Conservation (phyloP, 2,888 invertebrate species). For the Synergus itoensis region DNA sequence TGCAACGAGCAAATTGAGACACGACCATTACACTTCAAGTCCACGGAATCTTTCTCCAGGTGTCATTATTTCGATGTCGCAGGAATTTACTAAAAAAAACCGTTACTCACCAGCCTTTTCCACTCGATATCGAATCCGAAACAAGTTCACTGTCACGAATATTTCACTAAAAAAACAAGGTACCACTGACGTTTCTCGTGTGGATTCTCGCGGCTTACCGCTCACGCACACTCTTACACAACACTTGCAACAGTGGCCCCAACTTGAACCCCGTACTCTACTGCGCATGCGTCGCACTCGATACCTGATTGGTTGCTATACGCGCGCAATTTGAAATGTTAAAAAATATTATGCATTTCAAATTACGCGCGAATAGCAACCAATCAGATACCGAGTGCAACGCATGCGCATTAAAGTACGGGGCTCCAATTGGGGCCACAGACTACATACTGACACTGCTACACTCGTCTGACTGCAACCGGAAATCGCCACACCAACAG, state of each 20-base stretch:
- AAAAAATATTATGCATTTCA: too few species aligned
- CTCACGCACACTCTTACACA: neutral
- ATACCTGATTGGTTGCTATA: too few species aligned
- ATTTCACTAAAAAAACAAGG: slow-evolving; percentile 20
- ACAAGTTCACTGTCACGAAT: slow-evolving; percentile 33
- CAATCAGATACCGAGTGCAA: too few species aligned
- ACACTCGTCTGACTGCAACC: neutral
- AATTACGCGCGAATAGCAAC: too few species aligned
- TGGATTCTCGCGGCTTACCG: slow-evolving; percentile 4
- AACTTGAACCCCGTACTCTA: too few species aligned
- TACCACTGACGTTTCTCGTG: slow-evolving; percentile 4
- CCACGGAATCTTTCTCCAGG: neutral
- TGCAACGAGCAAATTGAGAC: neutral
- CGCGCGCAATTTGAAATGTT: too few species aligned
- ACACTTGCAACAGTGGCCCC: too few species aligned
- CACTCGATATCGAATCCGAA: neutral
- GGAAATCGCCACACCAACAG: slow-evolving; percentile 14
- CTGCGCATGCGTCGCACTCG: too few species aligned
- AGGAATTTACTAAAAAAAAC: slow-evolving; percentile 1
- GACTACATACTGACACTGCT: too few species aligned
- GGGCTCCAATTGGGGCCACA: too few species aligned
- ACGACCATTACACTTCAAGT: slow-evolving; percentile 5
- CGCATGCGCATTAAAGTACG: too few species aligned
- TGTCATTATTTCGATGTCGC: neutral
- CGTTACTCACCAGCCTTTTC: slow-evolving; percentile 12